These are phyloP conservation scores for Eristalis pertinax DNA, from an alignment of 2,888 invertebrate genomes.

Conservation along the genomic window DNA sequence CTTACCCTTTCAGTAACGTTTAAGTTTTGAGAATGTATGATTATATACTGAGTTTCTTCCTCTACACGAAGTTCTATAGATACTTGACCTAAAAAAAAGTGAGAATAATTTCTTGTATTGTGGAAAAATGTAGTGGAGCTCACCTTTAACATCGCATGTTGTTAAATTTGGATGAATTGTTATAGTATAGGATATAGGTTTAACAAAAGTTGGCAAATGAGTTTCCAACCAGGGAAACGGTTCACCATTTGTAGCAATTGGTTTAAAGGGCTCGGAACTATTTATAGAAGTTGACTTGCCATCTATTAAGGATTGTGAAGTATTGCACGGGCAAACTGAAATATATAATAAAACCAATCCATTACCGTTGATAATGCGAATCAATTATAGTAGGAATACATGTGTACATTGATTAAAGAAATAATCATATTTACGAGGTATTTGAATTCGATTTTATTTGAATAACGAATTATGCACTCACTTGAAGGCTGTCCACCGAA, in stretches of 20 bases:
- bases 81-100: slow-evolving; percentile 86
- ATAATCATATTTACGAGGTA: background rate
- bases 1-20: slow-evolving; percentile 90
- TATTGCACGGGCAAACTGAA: slow-evolving; percentile 87
- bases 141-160: slow-evolving; percentile 93
- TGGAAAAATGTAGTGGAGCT: background rate
- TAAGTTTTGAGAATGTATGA: slow-evolving; percentile 92
- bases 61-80: slow-evolving; percentile 93
- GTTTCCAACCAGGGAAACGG: slow-evolving; percentile 90
- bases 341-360: background rate
- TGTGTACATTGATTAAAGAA: too few species aligned
- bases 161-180: slow-evolving; percentile 96
- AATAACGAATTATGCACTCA: too few species aligned
- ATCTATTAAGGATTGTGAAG: slow-evolving; percentile 84
- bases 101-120: background rate
- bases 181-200: slow-evolving; percentile 92
- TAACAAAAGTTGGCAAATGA: slow-evolving; percentile 89
- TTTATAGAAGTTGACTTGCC: slow-evolving; percentile 85
- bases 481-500: slow-evolving; percentile 94
- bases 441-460: too few species aligned
- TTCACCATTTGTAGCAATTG: slow-evolving; percentile 88
- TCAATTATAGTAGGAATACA: too few species aligned
- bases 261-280: slow-evolving; percentile 85
- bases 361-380: too few species aligned
- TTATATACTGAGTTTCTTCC: slow-evolving; percentile 90